These are phyloP conservation scores for Stomatorhinus walkeri DNA, from an alignment of 2,797 vertebrate genomes.

Conservation along the genomic window DNA sequence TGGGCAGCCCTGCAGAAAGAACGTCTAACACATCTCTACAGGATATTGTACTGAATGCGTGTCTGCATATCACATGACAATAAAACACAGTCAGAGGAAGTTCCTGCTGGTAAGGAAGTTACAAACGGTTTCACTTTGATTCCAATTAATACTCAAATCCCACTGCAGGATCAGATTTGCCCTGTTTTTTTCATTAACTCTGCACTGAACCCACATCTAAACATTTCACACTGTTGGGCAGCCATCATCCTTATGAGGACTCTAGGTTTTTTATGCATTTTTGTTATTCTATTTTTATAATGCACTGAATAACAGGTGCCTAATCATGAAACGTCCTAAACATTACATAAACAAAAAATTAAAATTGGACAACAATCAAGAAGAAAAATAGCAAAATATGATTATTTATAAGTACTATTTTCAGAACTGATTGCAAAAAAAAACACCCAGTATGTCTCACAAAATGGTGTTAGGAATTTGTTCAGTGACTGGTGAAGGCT, in stretches of 20 bases:
- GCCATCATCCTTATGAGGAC: not conserved
- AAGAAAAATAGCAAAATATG: not conserved
- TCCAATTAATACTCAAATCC: slow-evolving; percentile 4
- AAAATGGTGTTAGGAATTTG: not conserved
- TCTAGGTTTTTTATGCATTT: not conserved
- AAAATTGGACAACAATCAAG: not conserved
- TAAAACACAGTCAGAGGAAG: slow-evolving; percentile 24
- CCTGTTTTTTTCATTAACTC: not conserved
- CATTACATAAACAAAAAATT: not conserved
- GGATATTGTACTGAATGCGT: slow-evolving; percentile 44
- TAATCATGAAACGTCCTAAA: not conserved
- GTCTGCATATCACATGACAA: slow-evolving; percentile 41
- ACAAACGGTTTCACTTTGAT: slow-evolving; percentile 33
- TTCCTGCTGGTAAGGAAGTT: slow-evolving; percentile 9
- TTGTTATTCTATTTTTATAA: not conserved
- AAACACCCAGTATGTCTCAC: not conserved
- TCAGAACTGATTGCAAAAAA: not conserved
- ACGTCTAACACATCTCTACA: slow-evolving; percentile 43
- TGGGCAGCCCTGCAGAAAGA: slow-evolving; percentile 46
- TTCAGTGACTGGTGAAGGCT: not conserved
- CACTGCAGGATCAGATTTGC: not conserved
- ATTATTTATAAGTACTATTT: not conserved
- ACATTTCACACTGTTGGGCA: not conserved
- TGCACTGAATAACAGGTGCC: not conserved
- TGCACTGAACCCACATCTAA: not conserved